Evolutionary conservation across 2,888 invertebrate species (phyloP).

Genomic region (Ypsolopha sequella): DNA sequence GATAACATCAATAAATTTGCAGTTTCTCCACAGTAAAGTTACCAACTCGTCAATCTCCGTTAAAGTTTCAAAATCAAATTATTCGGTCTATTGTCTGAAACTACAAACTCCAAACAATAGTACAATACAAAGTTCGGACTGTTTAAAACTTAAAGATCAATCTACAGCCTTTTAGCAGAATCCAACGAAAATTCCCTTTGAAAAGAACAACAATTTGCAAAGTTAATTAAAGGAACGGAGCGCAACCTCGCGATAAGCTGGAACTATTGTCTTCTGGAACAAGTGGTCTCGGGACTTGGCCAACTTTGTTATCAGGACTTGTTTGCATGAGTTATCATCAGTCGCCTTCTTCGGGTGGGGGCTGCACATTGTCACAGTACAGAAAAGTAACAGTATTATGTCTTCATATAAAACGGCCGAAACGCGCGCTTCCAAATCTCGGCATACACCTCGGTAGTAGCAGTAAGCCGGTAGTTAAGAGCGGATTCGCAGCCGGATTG

Average conservation of each 20-base stretch:
- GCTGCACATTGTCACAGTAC: not conserved
- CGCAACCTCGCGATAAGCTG: conserved; percentile 40
- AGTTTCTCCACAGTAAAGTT: too few relatives aligned
- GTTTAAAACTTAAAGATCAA: not conserved
- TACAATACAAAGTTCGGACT: not conserved
- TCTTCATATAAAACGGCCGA: too few relatives aligned
- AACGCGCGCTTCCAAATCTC: too few relatives aligned
- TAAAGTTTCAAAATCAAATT: not conserved
- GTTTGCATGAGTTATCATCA: conserved; percentile 32
- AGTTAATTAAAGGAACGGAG: conserved; percentile 55
- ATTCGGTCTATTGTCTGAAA: not conserved
- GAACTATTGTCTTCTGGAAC: conserved; percentile 40
- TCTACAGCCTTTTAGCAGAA: not conserved
- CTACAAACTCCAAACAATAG: not conserved
- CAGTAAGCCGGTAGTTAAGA: too few relatives aligned
- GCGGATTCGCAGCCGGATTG: too few relatives aligned
- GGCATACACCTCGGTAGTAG: too few relatives aligned
- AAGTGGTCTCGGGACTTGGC: not conserved
- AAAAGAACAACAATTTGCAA: conserved; percentile 43
- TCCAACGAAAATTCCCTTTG: conserved; percentile 7
- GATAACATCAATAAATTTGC: too few relatives aligned
- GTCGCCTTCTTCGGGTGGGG: not conserved
- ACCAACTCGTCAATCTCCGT: too few relatives aligned
- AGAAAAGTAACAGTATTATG: not conserved
- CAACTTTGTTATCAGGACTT: conserved; percentile 35